Evolutionary conservation across 2,888 invertebrate genomes (phyloP), one percentile per base, ranked within the genome.

Genomic region (Gymnoscelis rufifasciata): DNA sequence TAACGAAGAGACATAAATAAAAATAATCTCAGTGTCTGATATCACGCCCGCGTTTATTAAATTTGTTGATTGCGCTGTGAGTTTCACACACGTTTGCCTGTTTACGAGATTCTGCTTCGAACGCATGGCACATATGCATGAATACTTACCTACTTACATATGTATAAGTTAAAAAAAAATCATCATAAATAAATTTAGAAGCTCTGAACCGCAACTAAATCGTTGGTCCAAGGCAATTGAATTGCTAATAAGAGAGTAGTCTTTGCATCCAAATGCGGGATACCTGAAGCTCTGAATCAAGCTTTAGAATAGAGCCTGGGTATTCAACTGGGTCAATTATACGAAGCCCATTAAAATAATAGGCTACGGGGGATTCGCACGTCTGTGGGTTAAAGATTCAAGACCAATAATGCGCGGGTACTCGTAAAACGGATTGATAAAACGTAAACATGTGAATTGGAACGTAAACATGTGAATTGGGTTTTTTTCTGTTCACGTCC

Each of bases 171-270:
- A n/a, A n/a, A n/a, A n/a, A n/a, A n/a, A n/a, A n/a, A n/a, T n/a
- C n/a, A n/a, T n/a, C n/a, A n/a, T n/a, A n/a, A n/a, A n/a, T n/a
- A n/a, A n/a, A n/a, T n/a, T n/a, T n/a, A n/a, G n/a, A n/a, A n/a
- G 46, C 46, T 48, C 43, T 13, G 39, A 43, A 49, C 38, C 60
- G 58, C 60, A 64, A 62, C 62, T 61, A 68, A 71, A 68, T 73
- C 58, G 52, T 46, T 57, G 57, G 58, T 33, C 62, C 60, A 64
- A 64, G 60, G 56, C 63, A 55, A 74, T 71, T 72, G 68, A 72
- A 74, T 70, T 74, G 69, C 66, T 69, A 74, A 77, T 72, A 61
- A 49, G 71, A 71, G 73, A 71, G 60, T 66, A 67, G 55, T 57
- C 57, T 54, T 38, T 45, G 42, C 38, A 51, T 43, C 39, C 27